These are phyloP conservation scores for Camponotus fellah DNA, from an alignment of 2,888 invertebrate species.

Conservation along the genomic window DNA sequence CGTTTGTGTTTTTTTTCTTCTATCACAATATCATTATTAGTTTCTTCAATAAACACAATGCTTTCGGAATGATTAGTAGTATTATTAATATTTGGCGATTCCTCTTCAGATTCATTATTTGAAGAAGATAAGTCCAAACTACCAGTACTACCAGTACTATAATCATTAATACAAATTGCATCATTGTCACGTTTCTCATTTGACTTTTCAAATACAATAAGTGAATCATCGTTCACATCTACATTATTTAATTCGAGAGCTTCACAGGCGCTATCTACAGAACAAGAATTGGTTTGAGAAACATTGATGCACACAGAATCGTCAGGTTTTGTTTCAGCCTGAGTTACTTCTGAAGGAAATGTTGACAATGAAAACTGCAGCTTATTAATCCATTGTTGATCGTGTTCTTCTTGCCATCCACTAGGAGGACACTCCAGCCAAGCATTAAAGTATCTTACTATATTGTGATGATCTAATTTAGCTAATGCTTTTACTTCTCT, in stretches of 20 bases:
- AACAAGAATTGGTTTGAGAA: slow-evolving; percentile 78
- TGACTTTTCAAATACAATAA: slow-evolving; percentile 86
- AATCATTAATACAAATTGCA: slow-evolving; percentile 57
- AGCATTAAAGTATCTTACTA: slow-evolving; percentile 97
- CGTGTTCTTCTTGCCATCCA: slow-evolving; percentile 94
- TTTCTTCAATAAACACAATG: slow-evolving; percentile 52
- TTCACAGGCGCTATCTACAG: slow-evolving; percentile 82
- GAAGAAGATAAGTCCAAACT: slow-evolving; percentile 39
- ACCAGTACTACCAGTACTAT: slow-evolving; percentile 40
- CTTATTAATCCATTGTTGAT: slow-evolving; percentile 88
- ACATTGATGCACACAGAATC: slow-evolving; percentile 79
- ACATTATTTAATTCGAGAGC: slow-evolving; percentile 76
- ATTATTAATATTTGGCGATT: slow-evolving; percentile 9
- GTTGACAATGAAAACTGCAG: slow-evolving; percentile 76
- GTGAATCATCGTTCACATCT: slow-evolving; percentile 84
- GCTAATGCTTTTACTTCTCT: slow-evolving; percentile 98
- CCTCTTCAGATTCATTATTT: slow-evolving; percentile 2
- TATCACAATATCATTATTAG: background rate
- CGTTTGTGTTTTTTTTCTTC: slow-evolving; percentile 50
- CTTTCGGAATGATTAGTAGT: slow-evolving; percentile 52
- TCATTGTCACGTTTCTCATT: slow-evolving; percentile 44
- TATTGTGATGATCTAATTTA: slow-evolving; percentile 97
- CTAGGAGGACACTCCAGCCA: slow-evolving; percentile 98
- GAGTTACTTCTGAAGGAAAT: slow-evolving; percentile 76
- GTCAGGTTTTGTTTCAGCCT: slow-evolving; percentile 72